Base-by-base conservation (phyloP, 1,140 invertebrate genomes). In the Drosophila varians region DNA sequence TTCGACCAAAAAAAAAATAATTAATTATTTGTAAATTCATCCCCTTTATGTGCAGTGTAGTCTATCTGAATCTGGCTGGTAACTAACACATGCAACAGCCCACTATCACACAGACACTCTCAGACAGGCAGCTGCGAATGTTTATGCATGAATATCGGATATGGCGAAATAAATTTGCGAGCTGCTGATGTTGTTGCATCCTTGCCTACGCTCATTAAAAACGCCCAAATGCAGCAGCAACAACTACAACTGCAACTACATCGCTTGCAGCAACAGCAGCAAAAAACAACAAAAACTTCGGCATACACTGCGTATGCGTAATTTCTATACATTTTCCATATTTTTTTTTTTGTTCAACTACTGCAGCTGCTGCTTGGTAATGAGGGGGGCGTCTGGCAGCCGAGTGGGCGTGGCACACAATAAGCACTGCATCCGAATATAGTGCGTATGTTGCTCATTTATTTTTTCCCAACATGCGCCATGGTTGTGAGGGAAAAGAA, bases 381-480 rank as follows among this genome's bases (percentile, higher is more conserved):
- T 62, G 51, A 65, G 47, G 14, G 18, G 16, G 40, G 71, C 3
- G 16, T 46, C 18, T 14, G 23, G 71, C 3, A 12, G 46, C 14
- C 14, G 16, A 25, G 6, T 14, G 14, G 43, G 16, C 21, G 42
- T 36, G 45, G 31, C 40, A 45, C 51, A 58, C 52, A 62, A 61
- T 70, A 49, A 60, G 49, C 31, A 58, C 60, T 52, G 54, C 54
- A 68, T 16, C 54, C 56, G 72, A 53, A 60, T 76, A 71, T 71
- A 52, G 58, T 86, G 79, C 80, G 79, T 83, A 68, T 82, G 77
- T 31, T 84, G 80, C 77, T 84, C 80, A 79, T 84, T 84, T 84
- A 80, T 76, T 84, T 74, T n/a, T 21, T 46, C 57, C 19, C 52
- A 61, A 21, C 55, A 56, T 51, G 38, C 57, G 55, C 36, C 61